Base-by-base conservation (phyloP, 2,888 invertebrate genomes). In the Rhogogaster chlorosoma region DNA sequence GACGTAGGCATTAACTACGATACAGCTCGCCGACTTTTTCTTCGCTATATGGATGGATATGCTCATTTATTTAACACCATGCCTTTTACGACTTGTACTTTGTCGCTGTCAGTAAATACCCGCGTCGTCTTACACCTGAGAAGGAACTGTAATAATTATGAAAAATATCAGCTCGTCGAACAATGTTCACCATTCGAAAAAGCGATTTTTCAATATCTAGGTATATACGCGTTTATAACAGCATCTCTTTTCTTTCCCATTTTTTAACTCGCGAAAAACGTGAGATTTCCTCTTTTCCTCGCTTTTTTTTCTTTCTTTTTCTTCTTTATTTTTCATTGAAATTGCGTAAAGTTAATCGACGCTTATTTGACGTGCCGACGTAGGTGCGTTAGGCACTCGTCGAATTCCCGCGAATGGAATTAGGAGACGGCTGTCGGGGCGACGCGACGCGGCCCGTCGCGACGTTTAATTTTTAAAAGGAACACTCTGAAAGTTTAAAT, bases 401-500 rank as follows among this genome's bases (percentile, higher is more conserved):
- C 26, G 26, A n/a, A 22, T 45, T 22, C 12, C 1, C 75, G 75
- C 42, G 26, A 45, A 75, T 18, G 45, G 38, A 75, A 75, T 75
- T 45, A 75, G 45, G 15, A 38, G 75, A 22, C 42, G 26, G 12
- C 15, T 38, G 38, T 36, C 75, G 10, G 6, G 18, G 45, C 45
- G 22, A 15, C n/a, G 10, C 71, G 71, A 6, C 18, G 42, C 5
- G 75, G 45, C 29, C n/a, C 22, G 42, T 75, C 75, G 38, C 42
- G 42, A 75, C 75, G 75, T 75, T 75, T 32, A 22, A 75, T 75
- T 75, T 75, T 75, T 75, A 45, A 75, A 45, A 75, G 26, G 18
- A 75, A 75, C n/a, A 26, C 32, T 5, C 45, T 26, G 42, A 75
- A 75, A 75, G 75, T 75, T 75, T 45, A 22, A 75, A 75, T 26